These are phyloP conservation scores for Etheostoma spectabile DNA, from an alignment of 2,113 vertebrate genomes.

Conservation along the genomic window DNA sequence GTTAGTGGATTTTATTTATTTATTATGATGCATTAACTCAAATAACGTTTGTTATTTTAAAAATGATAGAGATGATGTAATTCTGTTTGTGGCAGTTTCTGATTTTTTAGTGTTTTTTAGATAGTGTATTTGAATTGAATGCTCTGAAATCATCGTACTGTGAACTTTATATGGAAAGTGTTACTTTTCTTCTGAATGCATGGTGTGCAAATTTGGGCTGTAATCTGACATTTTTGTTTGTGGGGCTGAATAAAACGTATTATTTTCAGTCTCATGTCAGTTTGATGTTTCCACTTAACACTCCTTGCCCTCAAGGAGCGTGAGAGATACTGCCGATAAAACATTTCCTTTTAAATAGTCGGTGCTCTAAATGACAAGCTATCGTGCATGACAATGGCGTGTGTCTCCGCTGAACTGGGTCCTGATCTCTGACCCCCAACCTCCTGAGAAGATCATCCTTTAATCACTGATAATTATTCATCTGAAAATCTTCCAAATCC, in stretches of 20 bases:
- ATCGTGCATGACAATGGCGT: slow-evolving; percentile 65
- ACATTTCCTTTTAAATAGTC: slow-evolving; percentile 39
- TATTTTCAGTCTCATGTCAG: slow-evolving; percentile 26
- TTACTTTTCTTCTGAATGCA: slow-evolving; percentile 65
- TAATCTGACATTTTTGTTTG: slow-evolving; percentile 35
- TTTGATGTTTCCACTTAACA: slow-evolving; percentile 10
- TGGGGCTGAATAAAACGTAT: slow-evolving; percentile 59
- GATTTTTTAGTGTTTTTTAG: slow-evolving; percentile 12
- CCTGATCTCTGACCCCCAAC: slow-evolving; percentile 65
- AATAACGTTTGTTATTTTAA: slow-evolving; percentile 18
- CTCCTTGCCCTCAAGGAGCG: slow-evolving; percentile 7
- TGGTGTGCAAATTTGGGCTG: slow-evolving; percentile 56
- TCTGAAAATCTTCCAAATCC: not conserved
- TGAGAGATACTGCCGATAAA: slow-evolving; percentile 43
- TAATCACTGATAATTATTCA: slow-evolving; percentile 60
- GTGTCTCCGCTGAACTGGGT: slow-evolving; percentile 50
- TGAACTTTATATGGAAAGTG: slow-evolving; percentile 42
- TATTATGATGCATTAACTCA: slow-evolving; percentile 51
- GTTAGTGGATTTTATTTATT: slow-evolving; percentile 63
- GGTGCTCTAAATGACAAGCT: slow-evolving; percentile 39
- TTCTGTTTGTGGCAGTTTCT: slow-evolving; percentile 18
- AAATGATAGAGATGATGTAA: slow-evolving; percentile 18
- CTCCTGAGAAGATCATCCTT: slow-evolving; percentile 60
- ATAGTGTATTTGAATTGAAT: slow-evolving; percentile 22
- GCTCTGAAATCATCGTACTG: slow-evolving; percentile 59